A percentile compares a stretch with the other conserved stretches of the same genome.
These are phyloP conservation scores for Oryctolagus cuniculus DNA, from an alignment of 2,113 vertebrate species.

Conservation along the genomic window mOryCun1.1 NC_091434.1:82577001-82577500, in stretches of 20 bases:
- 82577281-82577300: constrained; percentile 65
- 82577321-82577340: constrained; percentile 64
- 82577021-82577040: constrained; percentile 88
- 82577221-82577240: constrained; percentile 88
- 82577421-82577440: not conserved
- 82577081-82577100: constrained; percentile 92
- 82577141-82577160: constrained; percentile 92
- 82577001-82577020: constrained; percentile 82
- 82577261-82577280: constrained; percentile 74
- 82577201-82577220: constrained; percentile 91
- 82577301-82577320: constrained; percentile 47
- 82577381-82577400: not conserved
- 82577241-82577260: constrained; percentile 75
- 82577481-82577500: constrained; percentile 42
- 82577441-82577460: constrained; percentile 10
- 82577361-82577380: constrained; percentile 12
- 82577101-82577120: constrained; percentile 91
- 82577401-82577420: not conserved
- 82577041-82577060: constrained; percentile 89
- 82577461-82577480: not conserved
- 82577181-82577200: constrained; percentile 91
- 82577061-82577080: constrained; percentile 88
- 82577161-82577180: constrained; percentile 92
- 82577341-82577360: constrained; percentile 42
- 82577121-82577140: constrained; percentile 89